phyloP scores from a whole-genome alignment of 1,140 invertebrate genomes.

The Meloidogyne hapla region DNA sequence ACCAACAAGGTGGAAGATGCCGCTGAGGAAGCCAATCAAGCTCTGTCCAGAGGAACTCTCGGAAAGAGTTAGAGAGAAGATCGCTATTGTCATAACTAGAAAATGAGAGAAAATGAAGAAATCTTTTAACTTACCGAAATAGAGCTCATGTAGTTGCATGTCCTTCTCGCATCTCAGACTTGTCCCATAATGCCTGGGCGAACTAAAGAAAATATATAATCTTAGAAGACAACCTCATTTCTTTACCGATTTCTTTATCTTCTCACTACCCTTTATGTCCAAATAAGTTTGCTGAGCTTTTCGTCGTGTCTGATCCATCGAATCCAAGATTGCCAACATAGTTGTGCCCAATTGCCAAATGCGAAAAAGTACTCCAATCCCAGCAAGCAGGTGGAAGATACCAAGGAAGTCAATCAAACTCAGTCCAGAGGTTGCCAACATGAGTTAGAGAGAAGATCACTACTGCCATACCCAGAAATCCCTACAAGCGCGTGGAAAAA shows the following conservation, averaged over 20 bases:
- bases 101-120: not conserved
- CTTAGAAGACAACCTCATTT: not conserved
- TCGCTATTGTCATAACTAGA: not conserved
- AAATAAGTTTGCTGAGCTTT: not conserved
- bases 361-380: too few species aligned
- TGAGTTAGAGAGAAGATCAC: too few species aligned
- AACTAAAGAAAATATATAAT: not conserved
- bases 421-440: too few species aligned
- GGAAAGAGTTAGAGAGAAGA: not conserved
- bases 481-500: too few species aligned
- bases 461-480: too few species aligned
- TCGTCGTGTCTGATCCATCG: not conserved
- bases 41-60: not conserved
- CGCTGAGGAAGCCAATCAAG: conserved; percentile 1
- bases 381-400: too few species aligned
- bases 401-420: too few species aligned
- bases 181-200: not conserved
- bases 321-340: not conserved
- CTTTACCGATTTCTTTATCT: not conserved
- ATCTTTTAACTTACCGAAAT: not conserved
- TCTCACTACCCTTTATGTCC: not conserved
- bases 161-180: not conserved
- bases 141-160: not conserved
- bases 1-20: not conserved
- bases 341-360: not conserved